Conservation (phyloP, 2,888 invertebrate genomes). For the Acholoe squamosa region DNA sequence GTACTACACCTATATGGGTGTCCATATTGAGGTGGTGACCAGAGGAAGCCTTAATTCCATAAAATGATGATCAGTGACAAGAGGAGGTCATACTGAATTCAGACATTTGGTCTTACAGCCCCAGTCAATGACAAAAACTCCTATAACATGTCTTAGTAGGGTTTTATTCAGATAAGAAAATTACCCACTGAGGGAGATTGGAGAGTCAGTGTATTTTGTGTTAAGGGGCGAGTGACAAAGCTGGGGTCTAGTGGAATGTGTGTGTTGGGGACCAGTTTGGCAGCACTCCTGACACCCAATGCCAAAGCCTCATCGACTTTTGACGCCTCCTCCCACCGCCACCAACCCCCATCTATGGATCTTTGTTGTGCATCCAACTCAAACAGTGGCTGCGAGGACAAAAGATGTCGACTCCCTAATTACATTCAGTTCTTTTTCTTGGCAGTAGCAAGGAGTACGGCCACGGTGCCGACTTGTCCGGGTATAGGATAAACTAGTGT, state of each 20-base stretch:
- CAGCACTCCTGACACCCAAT: slow-evolving; percentile 21
- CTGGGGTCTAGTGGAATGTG: background rate
- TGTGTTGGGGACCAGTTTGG: background rate
- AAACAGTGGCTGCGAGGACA: slow-evolving; percentile 26
- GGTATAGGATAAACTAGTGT: slow-evolving; percentile 3
- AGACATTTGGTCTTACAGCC: too few species aligned
- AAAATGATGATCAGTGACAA: too few species aligned
- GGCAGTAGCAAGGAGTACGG: slow-evolving; percentile 1
- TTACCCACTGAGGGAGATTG: too few species aligned
- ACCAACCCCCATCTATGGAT: background rate
- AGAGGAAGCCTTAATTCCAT: too few species aligned
- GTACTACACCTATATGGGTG: too few species aligned
- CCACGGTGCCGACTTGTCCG: background rate
- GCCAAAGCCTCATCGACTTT: slow-evolving; percentile 37
- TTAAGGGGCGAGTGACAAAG: too few species aligned
- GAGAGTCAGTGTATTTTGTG: too few species aligned
- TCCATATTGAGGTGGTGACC: too few species aligned
- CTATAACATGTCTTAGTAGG: too few species aligned
- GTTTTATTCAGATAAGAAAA: too few species aligned
- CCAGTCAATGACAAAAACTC: too few species aligned
- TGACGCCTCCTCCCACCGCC: background rate
- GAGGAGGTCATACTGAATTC: too few species aligned
- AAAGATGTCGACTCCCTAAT: background rate
- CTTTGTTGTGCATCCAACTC: slow-evolving; percentile 43
- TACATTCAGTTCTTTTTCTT: slow-evolving; percentile 45